Evolutionary conservation across 2,797 vertebrate genomes (phyloP).

Genomic region (Ispidina picta): DNA sequence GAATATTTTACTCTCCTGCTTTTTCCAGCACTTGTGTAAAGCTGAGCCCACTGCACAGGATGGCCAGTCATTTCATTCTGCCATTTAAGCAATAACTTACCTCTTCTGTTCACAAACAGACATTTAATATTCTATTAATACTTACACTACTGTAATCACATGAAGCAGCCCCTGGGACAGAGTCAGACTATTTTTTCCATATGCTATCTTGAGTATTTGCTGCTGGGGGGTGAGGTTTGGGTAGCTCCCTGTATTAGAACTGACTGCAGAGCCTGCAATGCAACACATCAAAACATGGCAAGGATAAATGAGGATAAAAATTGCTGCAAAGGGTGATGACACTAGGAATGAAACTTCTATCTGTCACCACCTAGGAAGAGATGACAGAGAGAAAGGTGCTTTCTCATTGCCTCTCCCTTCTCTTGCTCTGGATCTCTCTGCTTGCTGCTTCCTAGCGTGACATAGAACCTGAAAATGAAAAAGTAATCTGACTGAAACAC

Average conservation of each 20-base stretch:
- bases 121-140: neutral
- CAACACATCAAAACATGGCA: neutral
- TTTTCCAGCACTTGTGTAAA: neutral
- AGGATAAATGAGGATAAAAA: neutral
- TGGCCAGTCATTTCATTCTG: neutral
- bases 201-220: neutral
- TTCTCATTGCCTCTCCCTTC: neutral
- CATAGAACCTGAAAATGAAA: neutral
- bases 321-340: neutral
- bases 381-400: neutral
- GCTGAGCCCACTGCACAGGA: neutral
- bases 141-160: rapidly evolving
- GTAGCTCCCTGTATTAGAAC: neutral
- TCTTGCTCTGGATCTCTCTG: neutral
- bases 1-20: neutral
- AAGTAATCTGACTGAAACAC: neutral
- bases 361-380: neutral
- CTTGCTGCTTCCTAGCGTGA: neutral
- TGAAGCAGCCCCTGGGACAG: neutral
- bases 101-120: neutral
- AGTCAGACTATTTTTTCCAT: neutral
- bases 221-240: neutral
- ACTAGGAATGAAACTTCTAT: neutral
- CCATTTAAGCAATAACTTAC: neutral
- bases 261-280: neutral